Evolutionary conservation across 2,113 vertebrate genomes (phyloP), one percentile per base, ranked within the genome.

Genomic region (Tachuris rubrigastra): DNA sequence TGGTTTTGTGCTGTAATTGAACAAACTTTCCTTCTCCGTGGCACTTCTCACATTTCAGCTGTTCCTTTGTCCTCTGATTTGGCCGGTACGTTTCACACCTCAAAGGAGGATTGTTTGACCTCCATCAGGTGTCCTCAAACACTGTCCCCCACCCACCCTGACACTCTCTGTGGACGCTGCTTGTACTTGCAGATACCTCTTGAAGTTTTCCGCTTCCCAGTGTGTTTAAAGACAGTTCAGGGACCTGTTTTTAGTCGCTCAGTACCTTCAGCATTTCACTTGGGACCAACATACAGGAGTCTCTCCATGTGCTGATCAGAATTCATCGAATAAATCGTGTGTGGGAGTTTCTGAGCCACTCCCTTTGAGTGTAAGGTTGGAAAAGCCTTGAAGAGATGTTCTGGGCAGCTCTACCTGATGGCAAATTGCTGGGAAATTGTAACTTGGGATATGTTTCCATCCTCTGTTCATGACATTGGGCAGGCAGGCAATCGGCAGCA

Each of bases 1-100:
- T 96, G 92, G 96, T 97, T 95, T 93, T 33, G 47, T 66, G 8
- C 69, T 12, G 96, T 93, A 97, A 96, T 84, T 98, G 98, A 98
- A 93, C 97, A 98, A 98, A 96, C 96, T 93, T 88, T 80, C 95
- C 91, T 96, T 75, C 89, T 91, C 75, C 44, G 62, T 80, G 97
- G 96, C 52, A 63, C 79, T 72, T 93, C 95, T 96, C 92, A 60
- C 63, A 6, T 80, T 94, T 89, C 96, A 90, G 92, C 17, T 15
- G 47, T 72, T 96, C 93, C 72, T 97, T 97, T 97, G 97, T 98
- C 89, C 96, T 59, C 62, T 66, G 88, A 2, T 65, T 73, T 92
- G 95, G 96, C 98, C 96, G 97, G 92, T 85, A 42, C 62, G n/a
- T 97, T 96, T 98, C 96, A 78, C n/a, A 65, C 76, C 80, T 58